These are phyloP conservation scores for Dermochelys coriacea DNA, from an alignment of 2,797 vertebrate genomes.

Conservation along the genomic window DNA sequence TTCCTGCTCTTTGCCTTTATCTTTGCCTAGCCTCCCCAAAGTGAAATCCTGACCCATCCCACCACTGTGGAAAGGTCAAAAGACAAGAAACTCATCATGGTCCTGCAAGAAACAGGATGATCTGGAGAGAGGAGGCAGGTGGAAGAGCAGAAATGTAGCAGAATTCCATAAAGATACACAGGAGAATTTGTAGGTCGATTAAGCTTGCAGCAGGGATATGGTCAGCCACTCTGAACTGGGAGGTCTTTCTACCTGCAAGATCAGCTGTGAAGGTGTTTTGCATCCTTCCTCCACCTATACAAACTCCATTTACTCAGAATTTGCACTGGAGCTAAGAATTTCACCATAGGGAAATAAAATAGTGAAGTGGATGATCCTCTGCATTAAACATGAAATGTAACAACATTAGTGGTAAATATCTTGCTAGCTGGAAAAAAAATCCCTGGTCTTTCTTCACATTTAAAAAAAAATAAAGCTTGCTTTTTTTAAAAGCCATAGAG, in stretches of 20 bases:
- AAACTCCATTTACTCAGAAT: neutral
- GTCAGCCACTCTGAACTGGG: neutral
- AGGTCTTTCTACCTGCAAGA: neutral
- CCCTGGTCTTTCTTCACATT: neutral
- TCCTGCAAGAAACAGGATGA: neutral
- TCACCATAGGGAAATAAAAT: neutral
- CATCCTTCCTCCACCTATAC: rapidly evolving
- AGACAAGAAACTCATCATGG: neutral
- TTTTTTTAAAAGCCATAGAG: neutral
- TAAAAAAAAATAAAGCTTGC: neutral
- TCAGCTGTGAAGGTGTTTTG: neutral
- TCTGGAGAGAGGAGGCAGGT: neutral
- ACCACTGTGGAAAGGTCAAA: neutral
- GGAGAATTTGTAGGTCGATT: neutral
- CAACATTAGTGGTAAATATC: neutral
- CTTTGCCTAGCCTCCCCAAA: neutral
- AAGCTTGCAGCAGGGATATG: neutral
- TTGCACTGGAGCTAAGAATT: neutral
- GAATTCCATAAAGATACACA: neutral
- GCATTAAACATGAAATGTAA: neutral
- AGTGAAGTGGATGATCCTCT: neutral
- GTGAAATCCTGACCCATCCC: neutral
- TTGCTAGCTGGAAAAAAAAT: neutral
- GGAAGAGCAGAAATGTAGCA: neutral
- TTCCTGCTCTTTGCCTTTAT: neutral